Evolutionary conservation across 2,888 invertebrate genomes (phyloP).

Genomic region (Xylota segnis): DNA sequence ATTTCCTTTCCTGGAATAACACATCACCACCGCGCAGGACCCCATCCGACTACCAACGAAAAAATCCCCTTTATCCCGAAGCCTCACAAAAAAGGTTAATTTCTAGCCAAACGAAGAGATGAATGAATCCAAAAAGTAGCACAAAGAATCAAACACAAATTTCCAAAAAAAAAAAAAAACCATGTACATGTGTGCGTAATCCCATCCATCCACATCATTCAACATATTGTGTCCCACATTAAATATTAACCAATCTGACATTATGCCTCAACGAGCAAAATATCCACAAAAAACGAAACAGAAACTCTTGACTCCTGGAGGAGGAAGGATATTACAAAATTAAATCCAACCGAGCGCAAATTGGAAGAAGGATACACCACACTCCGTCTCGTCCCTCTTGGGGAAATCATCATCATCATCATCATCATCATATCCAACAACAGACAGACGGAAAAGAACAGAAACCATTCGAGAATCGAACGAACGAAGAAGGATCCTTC

Average conservation of each 20-base stretch:
- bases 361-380: slow-evolving; percentile 54
- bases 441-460: slow-evolving; percentile 43
- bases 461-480: slow-evolving; percentile 30
- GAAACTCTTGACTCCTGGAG: slow-evolving; percentile 36
- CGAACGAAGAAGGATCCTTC: slow-evolving; percentile 8
- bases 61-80: neutral
- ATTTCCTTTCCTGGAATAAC: slow-evolving; percentile 23
- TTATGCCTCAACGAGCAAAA: slow-evolving; percentile 60
- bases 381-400: slow-evolving; percentile 30
- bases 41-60: neutral
- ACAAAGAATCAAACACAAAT: slow-evolving; percentile 11
- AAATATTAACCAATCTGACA: slow-evolving; percentile 73
- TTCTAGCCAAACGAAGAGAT: slow-evolving; percentile 24
- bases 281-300: slow-evolving; percentile 43
- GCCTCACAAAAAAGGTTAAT: slow-evolving; percentile 53
- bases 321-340: slow-evolving; percentile 62
- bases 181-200: slow-evolving; percentile 14
- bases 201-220: slow-evolving; percentile 55
- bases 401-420: slow-evolving; percentile 50
- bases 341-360: slow-evolving; percentile 70
- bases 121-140: slow-evolving; percentile 29
- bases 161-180: neutral
- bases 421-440: slow-evolving; percentile 26
- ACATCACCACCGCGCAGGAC: neutral
- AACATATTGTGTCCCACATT: slow-evolving; percentile 71